Evolutionary conservation across 2,797 vertebrate species (phyloP).

Genomic region (Spheniscus humboldti): DNA sequence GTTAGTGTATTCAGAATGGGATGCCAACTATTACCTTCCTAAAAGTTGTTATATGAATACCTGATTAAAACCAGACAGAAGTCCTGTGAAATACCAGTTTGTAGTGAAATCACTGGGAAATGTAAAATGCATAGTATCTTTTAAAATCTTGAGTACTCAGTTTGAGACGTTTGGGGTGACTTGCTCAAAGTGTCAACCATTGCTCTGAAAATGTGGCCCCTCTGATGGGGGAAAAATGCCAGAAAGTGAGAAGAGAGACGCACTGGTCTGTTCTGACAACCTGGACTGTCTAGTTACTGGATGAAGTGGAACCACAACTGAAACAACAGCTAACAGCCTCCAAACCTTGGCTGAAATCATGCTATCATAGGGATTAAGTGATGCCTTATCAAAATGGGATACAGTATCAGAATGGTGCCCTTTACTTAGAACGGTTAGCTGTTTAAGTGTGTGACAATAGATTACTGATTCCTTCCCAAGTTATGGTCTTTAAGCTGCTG

Average conservation of each 20-base stretch:
- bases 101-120: not conserved
- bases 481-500: not conserved
- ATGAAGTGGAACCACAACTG: not conserved
- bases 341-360: not conserved
- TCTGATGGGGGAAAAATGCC: not conserved
- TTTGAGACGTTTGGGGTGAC: not conserved
- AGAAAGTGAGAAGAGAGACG: not conserved
- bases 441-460: not conserved
- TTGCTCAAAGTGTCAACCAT: not conserved
- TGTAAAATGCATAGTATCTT: not conserved
- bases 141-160: not conserved
- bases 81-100: not conserved
- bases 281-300: not conserved
- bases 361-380: fast-evolving
- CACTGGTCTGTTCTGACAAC: not conserved
- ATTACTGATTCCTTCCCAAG: not conserved
- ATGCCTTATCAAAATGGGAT: not conserved
- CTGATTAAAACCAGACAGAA: not conserved
- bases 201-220: not conserved
- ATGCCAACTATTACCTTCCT: not conserved
- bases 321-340: not conserved
- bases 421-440: not conserved
- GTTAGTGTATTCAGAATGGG: not conserved
- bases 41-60: not conserved
- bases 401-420: not conserved